Conservation (phyloP, 2,113 vertebrate species). For the Apaloderma vittatum region DNA sequence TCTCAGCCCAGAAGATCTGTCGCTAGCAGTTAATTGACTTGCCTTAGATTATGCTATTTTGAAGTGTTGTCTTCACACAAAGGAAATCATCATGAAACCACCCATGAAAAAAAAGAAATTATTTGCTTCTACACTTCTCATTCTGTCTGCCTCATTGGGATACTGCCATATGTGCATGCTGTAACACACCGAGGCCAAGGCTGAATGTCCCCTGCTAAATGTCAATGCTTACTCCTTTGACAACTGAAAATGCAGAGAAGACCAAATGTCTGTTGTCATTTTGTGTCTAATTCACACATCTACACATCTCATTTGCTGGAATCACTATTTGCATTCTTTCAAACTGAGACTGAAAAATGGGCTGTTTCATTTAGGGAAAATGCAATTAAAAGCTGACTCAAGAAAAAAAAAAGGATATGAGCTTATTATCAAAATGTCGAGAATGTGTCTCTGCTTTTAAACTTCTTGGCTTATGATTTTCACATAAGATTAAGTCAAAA, state of each 20-base stretch:
- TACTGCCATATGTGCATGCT: background rate
- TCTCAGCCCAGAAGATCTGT: background rate
- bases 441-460: background rate
- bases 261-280: constrained; percentile 22
- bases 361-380: background rate
- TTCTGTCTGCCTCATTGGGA: background rate
- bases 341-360: background rate
- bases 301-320: background rate
- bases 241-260: background rate
- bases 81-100: background rate
- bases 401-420: background rate
- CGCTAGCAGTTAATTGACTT: background rate
- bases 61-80: background rate
- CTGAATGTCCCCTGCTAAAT: background rate
- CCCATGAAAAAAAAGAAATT: background rate
- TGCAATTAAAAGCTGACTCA: background rate
- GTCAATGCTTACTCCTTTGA: background rate
- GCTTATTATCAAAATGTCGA: background rate
- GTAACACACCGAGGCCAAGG: background rate
- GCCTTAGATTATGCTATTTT: background rate
- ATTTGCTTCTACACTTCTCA: background rate
- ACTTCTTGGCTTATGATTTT: background rate
- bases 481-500: background rate
- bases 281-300: constrained; percentile 5
- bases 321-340: background rate